phyloP scores from a whole-genome alignment of 2,113 vertebrate genomes.

The Ciconia stormi region DNA sequence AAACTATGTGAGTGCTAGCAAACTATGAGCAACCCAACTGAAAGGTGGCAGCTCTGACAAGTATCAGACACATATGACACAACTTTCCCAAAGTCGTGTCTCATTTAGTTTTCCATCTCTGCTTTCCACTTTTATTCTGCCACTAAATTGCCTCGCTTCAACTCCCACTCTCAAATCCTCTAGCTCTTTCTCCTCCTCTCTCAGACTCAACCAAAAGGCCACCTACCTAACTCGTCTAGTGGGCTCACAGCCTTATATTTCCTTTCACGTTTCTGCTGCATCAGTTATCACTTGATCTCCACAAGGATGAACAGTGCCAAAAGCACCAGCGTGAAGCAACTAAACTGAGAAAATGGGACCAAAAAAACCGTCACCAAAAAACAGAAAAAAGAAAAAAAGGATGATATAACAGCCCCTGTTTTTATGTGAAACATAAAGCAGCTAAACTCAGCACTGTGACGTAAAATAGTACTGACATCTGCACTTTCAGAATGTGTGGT shows the following conservation, averaged over 20 bases:
- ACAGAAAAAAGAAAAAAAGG: not conserved
- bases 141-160: not conserved
- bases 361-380: not conserved
- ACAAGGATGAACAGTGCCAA: not conserved
- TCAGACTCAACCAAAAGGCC: not conserved
- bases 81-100: not conserved
- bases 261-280: not conserved
- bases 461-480: constrained; percentile 60
- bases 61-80: not conserved
- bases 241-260: not conserved
- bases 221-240: not conserved
- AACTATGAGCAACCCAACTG: not conserved
- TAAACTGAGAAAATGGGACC: not conserved
- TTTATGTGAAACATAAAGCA: constrained; percentile 37
- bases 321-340: not conserved
- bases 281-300: not conserved
- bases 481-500: constrained; percentile 12
- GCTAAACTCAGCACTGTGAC: constrained; percentile 37
- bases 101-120: not conserved
- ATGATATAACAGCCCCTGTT: not conserved
- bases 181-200: not conserved
- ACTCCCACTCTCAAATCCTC: not conserved
- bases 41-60: not conserved
- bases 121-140: not conserved
- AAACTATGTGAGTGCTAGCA: not conserved